Evolutionary conservation across 2,113 vertebrate species (phyloP).

Genomic region (Danionella cerebrum): DNA sequence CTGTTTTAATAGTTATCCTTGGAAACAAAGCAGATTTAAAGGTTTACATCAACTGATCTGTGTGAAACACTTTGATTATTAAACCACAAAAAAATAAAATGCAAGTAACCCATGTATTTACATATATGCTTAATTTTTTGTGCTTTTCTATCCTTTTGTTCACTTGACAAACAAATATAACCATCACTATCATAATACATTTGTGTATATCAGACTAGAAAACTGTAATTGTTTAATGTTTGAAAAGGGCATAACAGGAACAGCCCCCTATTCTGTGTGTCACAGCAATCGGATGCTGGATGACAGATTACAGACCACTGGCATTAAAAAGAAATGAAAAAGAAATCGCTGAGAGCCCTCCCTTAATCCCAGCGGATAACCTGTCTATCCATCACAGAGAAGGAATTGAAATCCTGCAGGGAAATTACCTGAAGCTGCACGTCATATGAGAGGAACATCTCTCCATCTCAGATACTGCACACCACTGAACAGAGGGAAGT

Average conservation of each 20-base stretch:
- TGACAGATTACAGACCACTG: slow-evolving; percentile 50
- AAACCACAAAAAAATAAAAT: too few species aligned
- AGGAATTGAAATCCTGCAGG: slow-evolving; percentile 53
- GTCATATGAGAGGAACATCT: slow-evolving; percentile 49
- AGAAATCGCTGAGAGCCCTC: slow-evolving; percentile 51
- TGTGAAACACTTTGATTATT: too few species aligned
- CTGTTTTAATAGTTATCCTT: too few species aligned
- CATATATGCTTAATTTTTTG: too few species aligned
- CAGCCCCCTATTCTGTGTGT: slow-evolving; percentile 30
- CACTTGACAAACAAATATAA: background rate
- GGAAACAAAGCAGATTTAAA: too few species aligned
- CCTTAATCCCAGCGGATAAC: slow-evolving; percentile 53
- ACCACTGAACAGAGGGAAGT: slow-evolving; percentile 27
- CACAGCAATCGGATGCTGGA: slow-evolving; percentile 44
- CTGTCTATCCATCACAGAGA: slow-evolving; percentile 46
- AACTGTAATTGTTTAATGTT: slow-evolving; percentile 13
- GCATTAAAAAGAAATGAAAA: slow-evolving; percentile 63
- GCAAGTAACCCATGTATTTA: too few species aligned
- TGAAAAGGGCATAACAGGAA: slow-evolving; percentile 7
- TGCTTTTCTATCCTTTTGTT: background rate
- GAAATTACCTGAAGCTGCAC: slow-evolving; percentile 50
- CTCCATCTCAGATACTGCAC: slow-evolving; percentile 41
- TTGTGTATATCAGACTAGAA: background rate
- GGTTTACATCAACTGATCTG: too few species aligned
- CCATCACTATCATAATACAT: background rate